Conservation (phyloP, 2,888 invertebrate genomes). For the Callyntrura guangdongensis region DNA sequence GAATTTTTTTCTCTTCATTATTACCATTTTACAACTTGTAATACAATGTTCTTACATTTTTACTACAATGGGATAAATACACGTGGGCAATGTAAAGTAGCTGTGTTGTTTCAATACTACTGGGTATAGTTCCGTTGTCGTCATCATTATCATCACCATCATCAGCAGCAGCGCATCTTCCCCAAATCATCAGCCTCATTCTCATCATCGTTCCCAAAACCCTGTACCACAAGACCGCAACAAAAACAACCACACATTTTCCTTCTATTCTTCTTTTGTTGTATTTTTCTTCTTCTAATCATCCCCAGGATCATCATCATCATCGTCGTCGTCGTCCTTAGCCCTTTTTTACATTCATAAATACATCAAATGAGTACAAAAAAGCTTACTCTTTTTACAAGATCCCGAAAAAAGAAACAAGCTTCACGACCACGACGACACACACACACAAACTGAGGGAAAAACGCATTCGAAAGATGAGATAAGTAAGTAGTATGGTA, state of each 20-base stretch:
- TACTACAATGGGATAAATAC: constrained; percentile 44
- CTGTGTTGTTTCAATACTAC: constrained; percentile 19
- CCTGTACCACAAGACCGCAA: constrained; percentile 34
- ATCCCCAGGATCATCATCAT: constrained; percentile 31
- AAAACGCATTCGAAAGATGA: neutral
- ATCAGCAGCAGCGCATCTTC: constrained; percentile 44
- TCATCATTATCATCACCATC: constrained; percentile 53
- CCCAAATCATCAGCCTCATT: constrained; percentile 61
- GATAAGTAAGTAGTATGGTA: constrained; percentile 15
- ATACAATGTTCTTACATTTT: constrained; percentile 51
- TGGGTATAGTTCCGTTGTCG: no score
- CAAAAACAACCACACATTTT: constrained; percentile 58
- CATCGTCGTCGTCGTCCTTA: constrained; percentile 50
- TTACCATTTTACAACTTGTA: constrained; percentile 35
- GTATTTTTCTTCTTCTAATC: constrained; percentile 53
- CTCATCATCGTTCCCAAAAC: constrained; percentile 36
- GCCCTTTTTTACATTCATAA: constrained; percentile 76
- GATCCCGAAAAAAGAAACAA: constrained; percentile 58
- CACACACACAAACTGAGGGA: constrained; percentile 41
- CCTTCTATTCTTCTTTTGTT: constrained; percentile 42
- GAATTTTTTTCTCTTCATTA: constrained; percentile 63
- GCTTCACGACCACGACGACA: constrained; percentile 44
- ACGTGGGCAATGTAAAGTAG: constrained; percentile 39
- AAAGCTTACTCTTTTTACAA: constrained; percentile 68
- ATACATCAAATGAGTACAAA: constrained; percentile 77